A percentile compares a stretch with the other conserved stretches of the same genome.
phyloP scores from a whole-genome alignment of 2,113 vertebrate species.

The Bos javanicus region DNA sequence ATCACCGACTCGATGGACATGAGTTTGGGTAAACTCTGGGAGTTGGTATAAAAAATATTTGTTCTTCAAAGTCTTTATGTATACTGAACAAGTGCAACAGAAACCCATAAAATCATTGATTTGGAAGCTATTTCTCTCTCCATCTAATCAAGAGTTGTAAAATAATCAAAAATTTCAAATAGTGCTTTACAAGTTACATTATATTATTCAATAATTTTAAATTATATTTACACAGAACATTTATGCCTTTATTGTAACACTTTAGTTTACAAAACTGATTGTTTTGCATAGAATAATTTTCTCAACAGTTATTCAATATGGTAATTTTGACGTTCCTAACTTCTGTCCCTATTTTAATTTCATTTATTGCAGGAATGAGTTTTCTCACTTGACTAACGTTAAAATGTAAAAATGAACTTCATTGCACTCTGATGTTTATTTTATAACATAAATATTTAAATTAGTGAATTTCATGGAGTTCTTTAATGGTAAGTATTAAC shows the following conservation, averaged over 20 bases:
- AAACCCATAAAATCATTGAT: background rate
- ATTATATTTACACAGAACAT: background rate
- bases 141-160: background rate
- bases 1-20: rapidly evolving
- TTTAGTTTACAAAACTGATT: background rate
- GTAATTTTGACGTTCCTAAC: background rate
- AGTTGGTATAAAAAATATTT: background rate
- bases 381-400: background rate
- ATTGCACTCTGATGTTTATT: conserved; percentile 44
- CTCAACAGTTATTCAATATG: background rate
- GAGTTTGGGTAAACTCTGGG: background rate
- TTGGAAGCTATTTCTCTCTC: background rate
- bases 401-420: conserved; percentile 36
- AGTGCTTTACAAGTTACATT: background rate
- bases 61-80: background rate
- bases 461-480: conserved; percentile 3
- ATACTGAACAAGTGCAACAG: background rate
- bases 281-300: background rate
- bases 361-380: background rate
- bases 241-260: background rate
- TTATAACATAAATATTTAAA: conserved; percentile 44
- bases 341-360: background rate
- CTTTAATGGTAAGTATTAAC: conserved; percentile 39
- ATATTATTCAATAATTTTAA: background rate
- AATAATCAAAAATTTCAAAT: background rate